A percentile compares a stretch with the other conserved stretches of the same genome.
These are phyloP conservation scores for Mandrillus leucophaeus DNA, from an alignment of 2,113 vertebrate species.

Conservation along the genomic window DNA sequence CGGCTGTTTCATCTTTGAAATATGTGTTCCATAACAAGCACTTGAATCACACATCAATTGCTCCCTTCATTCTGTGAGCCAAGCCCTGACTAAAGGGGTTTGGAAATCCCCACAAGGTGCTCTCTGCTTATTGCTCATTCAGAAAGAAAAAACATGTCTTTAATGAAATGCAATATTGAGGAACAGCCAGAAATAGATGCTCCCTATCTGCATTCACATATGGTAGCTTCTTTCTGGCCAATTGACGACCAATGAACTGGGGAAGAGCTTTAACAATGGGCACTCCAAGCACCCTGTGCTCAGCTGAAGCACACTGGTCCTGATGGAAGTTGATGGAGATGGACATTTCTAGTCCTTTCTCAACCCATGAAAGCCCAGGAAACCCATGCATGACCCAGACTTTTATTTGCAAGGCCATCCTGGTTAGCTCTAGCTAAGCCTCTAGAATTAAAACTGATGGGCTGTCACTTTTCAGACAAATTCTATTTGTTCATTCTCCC, in stretches of 20 bases:
- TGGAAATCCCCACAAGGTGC: conserved; percentile 77
- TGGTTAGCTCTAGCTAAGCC: conserved; percentile 15
- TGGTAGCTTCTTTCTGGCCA: conserved; percentile 66
- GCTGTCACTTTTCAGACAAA: conserved; percentile 6
- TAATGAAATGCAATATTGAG: conserved; percentile 76
- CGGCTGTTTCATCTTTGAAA: conserved; percentile 72
- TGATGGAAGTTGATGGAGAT: background rate
- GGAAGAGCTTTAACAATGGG: conserved; percentile 7
- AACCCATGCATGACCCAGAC: background rate
- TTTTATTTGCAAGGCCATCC: conserved; percentile 4
- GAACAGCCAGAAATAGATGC: conserved; percentile 71
- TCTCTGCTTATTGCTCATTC: conserved; percentile 68
- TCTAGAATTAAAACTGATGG: conserved; percentile 31
- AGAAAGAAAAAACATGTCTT: conserved; percentile 66
- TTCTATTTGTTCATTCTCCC: background rate
- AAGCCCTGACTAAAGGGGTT: conserved; percentile 53
- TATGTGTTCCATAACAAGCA: conserved; percentile 67
- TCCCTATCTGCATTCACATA: conserved; percentile 62
- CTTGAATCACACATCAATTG: conserved; percentile 63
- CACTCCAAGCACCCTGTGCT: conserved; percentile 10
- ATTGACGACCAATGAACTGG: conserved; percentile 67
- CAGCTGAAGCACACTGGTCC: background rate
- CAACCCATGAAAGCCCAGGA: background rate
- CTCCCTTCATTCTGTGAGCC: conserved; percentile 58
- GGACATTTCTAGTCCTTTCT: conserved; percentile 20